These are phyloP conservation scores for Lamproptera curius DNA, from an alignment of 2,888 invertebrate genomes.

Conservation along the genomic window DNA sequence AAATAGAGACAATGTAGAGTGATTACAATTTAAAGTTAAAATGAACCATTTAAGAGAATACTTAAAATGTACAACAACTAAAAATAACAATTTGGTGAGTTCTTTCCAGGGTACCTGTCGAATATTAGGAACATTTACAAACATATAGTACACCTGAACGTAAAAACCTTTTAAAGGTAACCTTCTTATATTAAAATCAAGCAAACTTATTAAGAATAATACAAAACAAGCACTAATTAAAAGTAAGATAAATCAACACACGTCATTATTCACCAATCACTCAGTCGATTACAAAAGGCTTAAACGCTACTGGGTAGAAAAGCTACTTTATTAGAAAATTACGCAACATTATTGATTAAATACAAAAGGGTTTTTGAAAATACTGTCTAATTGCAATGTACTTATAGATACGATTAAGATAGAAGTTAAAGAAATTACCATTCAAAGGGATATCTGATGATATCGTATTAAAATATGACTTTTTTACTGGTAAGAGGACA, in stretches of 20 bases:
- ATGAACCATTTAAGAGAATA: conserved; percentile 38
- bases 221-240: conserved; percentile 31
- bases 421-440: conserved; percentile 40
- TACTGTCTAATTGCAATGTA: conserved; percentile 58
- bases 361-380: conserved; percentile 53
- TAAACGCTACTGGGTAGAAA: conserved; percentile 61
- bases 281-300: conserved; percentile 59
- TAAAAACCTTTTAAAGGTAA: conserved; percentile 55
- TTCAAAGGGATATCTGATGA: conserved; percentile 44
- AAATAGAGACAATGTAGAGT: conserved; percentile 56
- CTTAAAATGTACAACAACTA: conserved; percentile 49
- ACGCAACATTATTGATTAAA: conserved; percentile 47
- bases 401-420: conserved; percentile 47
- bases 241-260: no score
- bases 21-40: conserved; percentile 40
- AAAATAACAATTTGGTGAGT: conserved; percentile 66
- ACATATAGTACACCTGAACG: conserved; percentile 31
- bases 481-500: conserved; percentile 54
- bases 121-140: conserved; percentile 70
- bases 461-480: conserved; percentile 71
- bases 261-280: conserved; percentile 38
- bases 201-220: conserved; percentile 31
- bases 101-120: conserved; percentile 52
- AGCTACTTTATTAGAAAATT: conserved; percentile 58
- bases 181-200: conserved; percentile 28